Evolutionary conservation across 2,113 vertebrate genomes (phyloP).

Genomic region (Papio anubis): DNA sequence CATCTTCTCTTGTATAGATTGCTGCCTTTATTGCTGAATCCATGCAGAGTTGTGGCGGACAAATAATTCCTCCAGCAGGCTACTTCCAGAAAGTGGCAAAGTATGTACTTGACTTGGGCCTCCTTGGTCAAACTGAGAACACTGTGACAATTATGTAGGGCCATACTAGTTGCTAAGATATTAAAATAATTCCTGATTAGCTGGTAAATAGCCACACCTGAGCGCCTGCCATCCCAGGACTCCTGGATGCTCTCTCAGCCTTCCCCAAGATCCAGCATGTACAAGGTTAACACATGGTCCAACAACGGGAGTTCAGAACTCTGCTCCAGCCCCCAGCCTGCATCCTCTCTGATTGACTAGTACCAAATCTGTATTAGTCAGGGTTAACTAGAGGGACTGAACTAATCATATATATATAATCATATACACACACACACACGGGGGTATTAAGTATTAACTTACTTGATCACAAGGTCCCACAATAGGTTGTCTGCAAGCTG

Average conservation of each 20-base stretch:
- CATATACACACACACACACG: too few relatives aligned
- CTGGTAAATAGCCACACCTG: background rate
- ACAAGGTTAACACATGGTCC: background rate
- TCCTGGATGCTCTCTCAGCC: background rate
- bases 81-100: constrained; percentile 98
- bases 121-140: constrained; percentile 48
- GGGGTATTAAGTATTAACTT: too few relatives aligned
- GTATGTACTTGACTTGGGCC: constrained; percentile 88
- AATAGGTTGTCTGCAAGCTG: too few relatives aligned
- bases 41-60: constrained; percentile 98
- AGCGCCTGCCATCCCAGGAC: background rate
- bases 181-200: background rate
- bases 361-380: too few relatives aligned
- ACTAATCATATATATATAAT: too few relatives aligned
- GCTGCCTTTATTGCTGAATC: constrained; percentile 98
- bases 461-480: too few relatives aligned
- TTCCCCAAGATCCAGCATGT: background rate
- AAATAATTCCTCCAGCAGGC: constrained; percentile 95
- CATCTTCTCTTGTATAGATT: constrained; percentile 90
- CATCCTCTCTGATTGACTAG: background rate
- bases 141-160: background rate
- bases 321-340: background rate
- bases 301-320: background rate
- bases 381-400: too few relatives aligned
- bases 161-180: background rate